Percentiles rank a stretch among this genome's conserved stretches.
These are phyloP conservation scores for Centroberyx gerrardi DNA, from an alignment of 2,797 vertebrate genomes.

Conservation along the genomic window DNA sequence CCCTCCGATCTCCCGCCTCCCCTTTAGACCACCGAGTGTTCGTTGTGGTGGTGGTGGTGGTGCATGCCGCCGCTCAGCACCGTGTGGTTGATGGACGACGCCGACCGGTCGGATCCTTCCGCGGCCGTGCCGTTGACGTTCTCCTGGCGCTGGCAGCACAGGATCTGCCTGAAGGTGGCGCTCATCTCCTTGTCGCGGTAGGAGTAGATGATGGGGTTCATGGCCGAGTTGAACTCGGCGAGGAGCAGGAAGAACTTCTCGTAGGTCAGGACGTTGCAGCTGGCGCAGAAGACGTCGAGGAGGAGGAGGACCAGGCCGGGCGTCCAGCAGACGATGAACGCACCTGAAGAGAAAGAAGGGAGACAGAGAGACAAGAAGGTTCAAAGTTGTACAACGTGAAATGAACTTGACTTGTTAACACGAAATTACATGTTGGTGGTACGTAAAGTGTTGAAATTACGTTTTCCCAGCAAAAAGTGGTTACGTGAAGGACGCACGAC, in stretches of 20 bases:
- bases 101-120: conserved; percentile 95
- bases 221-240: conserved; percentile 98
- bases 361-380: neutral
- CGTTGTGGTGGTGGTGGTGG: conserved; percentile 86
- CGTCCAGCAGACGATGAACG: conserved; percentile 99
- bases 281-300: conserved; percentile 94
- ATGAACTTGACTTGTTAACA: too few species aligned
- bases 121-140: conserved; percentile 89
- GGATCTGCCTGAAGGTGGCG: conserved; percentile 96
- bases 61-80: conserved; percentile 88
- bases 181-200: conserved; percentile 99
- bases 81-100: conserved; percentile 96
- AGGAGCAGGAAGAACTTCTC: conserved; percentile 99
- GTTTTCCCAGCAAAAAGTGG: too few species aligned
- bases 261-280: conserved; percentile 92
- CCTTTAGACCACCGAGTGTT: conserved; percentile 94
- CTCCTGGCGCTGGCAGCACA: conserved; percentile 96
- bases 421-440: too few species aligned
- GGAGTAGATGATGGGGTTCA: conserved; percentile 99
- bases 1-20: neutral
- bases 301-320: conserved; percentile 96
- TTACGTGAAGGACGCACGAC: too few species aligned
- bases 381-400: too few species aligned
- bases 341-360: conserved; percentile 83
- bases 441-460: too few species aligned